Conservation (phyloP, 35 echinoderm and acorn worm species). For the Eucidaris tribuloides region DNA sequence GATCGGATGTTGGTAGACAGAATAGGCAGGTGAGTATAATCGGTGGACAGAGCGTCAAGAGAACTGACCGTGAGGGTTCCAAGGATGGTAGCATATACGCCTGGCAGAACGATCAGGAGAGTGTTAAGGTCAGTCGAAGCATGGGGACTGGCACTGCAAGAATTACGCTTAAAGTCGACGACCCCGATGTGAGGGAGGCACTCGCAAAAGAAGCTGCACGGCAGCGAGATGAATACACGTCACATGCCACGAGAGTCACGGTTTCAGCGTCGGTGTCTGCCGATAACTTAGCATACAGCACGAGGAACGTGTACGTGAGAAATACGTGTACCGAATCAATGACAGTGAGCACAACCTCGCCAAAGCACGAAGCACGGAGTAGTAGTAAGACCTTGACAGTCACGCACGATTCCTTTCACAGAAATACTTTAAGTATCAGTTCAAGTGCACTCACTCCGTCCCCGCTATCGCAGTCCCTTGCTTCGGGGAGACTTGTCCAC, state of each 20-base stretch:
- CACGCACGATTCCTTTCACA: not conserved
- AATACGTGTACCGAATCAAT: not conserved
- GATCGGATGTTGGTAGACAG: not conserved
- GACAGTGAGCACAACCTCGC: not conserved
- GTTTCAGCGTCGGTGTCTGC: constrained; percentile 8
- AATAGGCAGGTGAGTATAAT: constrained; percentile 22
- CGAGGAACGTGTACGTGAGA: not conserved
- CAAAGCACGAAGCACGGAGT: not conserved
- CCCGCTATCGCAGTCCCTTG: not conserved
- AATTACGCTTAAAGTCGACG: not conserved
- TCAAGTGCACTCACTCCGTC: not conserved
- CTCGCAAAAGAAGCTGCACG: not conserved
- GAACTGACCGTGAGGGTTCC: not conserved
- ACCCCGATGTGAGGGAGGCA: not conserved
- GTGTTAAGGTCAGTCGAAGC: constrained; percentile 10
- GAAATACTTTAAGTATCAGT: not conserved
- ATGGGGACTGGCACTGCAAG: not conserved
- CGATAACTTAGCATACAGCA: not conserved
- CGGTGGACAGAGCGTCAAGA: constrained; percentile 3
- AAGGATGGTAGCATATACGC: not conserved
- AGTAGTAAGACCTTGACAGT: not conserved
- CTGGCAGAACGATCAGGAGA: constrained; percentile 12
- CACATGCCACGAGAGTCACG: not conserved
- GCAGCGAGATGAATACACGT: not conserved
- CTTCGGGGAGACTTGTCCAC: constrained; percentile 1